Conservation (phyloP, 2,113 vertebrate species). For the Leptodactylus fuscus region DNA sequence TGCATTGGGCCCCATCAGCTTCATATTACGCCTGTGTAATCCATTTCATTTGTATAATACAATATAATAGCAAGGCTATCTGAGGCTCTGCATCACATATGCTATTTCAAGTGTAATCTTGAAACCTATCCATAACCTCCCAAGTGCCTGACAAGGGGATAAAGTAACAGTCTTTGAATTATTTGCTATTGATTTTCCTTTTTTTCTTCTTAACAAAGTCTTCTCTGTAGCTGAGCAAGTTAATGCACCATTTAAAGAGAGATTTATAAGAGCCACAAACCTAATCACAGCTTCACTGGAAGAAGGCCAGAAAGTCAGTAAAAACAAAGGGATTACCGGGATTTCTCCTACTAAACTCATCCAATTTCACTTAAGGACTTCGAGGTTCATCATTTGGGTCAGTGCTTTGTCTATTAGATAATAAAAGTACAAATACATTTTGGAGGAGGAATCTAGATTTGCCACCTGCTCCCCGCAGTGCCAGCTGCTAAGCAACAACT, state of each 20-base stretch:
- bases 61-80: not conserved
- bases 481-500: not conserved
- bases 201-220: not conserved
- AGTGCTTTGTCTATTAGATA: not conserved
- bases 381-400: not conserved
- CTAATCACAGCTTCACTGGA: constrained; percentile 4
- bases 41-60: constrained; percentile 6
- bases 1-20: no score
- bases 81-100: not conserved
- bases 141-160: not conserved
- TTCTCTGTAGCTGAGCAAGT: not conserved
- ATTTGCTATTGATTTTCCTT: constrained; percentile 26
- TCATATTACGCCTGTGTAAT: no score
- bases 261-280: not conserved
- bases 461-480: not conserved
- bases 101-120: constrained; percentile 16
- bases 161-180: constrained; percentile 24
- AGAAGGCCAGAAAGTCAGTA: not conserved
- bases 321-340: not conserved
- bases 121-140: constrained; percentile 3
- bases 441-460: not conserved
- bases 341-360: not conserved
- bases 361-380: not conserved
- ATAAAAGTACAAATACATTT: not conserved
- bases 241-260: constrained; percentile 11